Percentiles rank a stretch among this genome's conserved stretches.
phyloP scores from a whole-genome alignment of 1,140 invertebrate species.

The Asbolus verrucosus region DNA sequence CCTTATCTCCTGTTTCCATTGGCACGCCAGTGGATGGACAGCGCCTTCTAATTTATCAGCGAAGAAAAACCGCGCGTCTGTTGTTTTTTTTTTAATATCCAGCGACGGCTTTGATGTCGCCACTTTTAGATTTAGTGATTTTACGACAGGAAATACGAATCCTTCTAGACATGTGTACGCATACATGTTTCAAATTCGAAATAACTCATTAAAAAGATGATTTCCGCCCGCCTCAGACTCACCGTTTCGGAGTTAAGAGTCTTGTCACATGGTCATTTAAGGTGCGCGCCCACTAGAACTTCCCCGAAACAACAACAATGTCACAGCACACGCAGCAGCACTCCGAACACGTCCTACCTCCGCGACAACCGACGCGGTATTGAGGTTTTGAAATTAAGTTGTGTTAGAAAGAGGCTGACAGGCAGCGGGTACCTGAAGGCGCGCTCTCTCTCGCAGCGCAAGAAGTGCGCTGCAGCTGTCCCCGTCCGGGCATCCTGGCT shows the following conservation, averaged over 20 bases:
- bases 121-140: slow-evolving; percentile 26
- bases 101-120: slow-evolving; percentile 21
- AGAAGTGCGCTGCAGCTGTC: slow-evolving; percentile 45
- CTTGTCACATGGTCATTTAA: slow-evolving; percentile 41
- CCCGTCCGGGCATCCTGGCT: slow-evolving; percentile 29
- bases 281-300: background rate
- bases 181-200: slow-evolving; percentile 38
- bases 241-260: slow-evolving; percentile 25
- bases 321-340: slow-evolving; percentile 1
- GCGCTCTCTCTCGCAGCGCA: slow-evolving; percentile 37
- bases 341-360: slow-evolving; percentile 39
- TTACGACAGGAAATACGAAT: slow-evolving; percentile 38
- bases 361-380: slow-evolving; percentile 45
- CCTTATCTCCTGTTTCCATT: too few species aligned
- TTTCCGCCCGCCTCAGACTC: slow-evolving; percentile 20
- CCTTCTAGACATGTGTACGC: slow-evolving; percentile 7
- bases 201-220: slow-evolving; percentile 10
- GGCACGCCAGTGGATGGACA: too few species aligned
- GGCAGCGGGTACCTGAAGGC: slow-evolving; percentile 46
- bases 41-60: too few species aligned
- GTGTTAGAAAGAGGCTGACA: slow-evolving; percentile 52
- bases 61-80: background rate
- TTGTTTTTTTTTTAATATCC: too few species aligned
- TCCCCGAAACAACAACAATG: background rate
- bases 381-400: slow-evolving; percentile 51